A percentile compares a stretch with the other conserved stretches of the same genome.
phyloP scores from a whole-genome alignment of 2,797 vertebrate genomes.

The Peromyscus nudipes region DNA sequence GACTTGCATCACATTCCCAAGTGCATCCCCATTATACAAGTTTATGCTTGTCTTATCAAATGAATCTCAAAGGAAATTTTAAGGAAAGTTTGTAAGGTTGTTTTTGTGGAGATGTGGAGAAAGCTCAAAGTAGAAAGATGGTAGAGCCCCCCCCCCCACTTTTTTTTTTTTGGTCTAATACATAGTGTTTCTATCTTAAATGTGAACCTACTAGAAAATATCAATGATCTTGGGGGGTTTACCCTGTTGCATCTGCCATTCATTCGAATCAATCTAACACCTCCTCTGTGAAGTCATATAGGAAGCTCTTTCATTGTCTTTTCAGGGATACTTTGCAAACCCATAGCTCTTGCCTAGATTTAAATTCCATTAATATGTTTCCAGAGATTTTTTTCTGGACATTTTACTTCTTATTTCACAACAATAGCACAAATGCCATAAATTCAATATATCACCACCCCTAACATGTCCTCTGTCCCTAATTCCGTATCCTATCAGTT shows the following conservation, averaged over 20 bases:
- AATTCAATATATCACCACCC: neutral
- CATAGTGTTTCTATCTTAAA: neutral
- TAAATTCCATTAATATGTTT: conserved; percentile 43
- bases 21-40: conserved; percentile 53
- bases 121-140: conserved; percentile 15
- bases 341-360: neutral
- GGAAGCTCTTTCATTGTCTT: neutral
- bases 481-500: neutral
- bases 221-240: conserved; percentile 29
- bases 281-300: neutral
- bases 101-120: neutral
- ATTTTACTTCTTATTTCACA: conserved; percentile 41
- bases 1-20: conserved; percentile 71
- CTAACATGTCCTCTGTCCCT: neutral
- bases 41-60: conserved; percentile 49
- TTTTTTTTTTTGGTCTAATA: neutral
- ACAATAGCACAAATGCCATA: neutral
- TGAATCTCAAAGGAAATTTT: conserved; percentile 33
- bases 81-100: conserved; percentile 33
- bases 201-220: neutral
- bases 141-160: neutral
- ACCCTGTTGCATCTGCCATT: neutral
- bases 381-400: neutral
- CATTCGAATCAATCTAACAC: neutral
- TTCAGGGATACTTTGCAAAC: conserved; percentile 4